These are phyloP conservation scores for Trissonchulus sp. DNA, from an alignment of 2,888 invertebrate genomes.

Conservation along the genomic window DNA sequence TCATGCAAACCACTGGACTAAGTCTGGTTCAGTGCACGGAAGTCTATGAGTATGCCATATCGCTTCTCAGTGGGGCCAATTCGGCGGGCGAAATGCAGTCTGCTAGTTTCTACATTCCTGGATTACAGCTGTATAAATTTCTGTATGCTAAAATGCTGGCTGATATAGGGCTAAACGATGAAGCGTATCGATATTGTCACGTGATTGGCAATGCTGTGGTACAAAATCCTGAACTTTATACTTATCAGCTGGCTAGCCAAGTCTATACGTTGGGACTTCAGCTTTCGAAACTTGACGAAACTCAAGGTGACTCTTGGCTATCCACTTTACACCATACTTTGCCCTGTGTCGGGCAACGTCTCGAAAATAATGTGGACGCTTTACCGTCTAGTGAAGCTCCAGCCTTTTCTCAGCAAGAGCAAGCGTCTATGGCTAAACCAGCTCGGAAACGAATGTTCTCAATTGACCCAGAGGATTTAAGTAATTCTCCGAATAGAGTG, in stretches of 20 bases:
- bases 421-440: background rate
- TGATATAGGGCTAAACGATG: slow-evolving; percentile 70
- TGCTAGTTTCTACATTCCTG: slow-evolving; percentile 20
- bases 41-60: slow-evolving; percentile 78
- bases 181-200: slow-evolving; percentile 54
- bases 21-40: slow-evolving; percentile 79
- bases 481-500: background rate
- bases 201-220: background rate
- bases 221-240: background rate
- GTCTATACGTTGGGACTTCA: background rate
- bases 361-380: no score
- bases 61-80: background rate
- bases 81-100: background rate
- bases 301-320: no score
- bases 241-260: slow-evolving; percentile 7
- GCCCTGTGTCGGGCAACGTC: no score
- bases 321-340: no score
- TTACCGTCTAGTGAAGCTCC: no score
- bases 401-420: no score
- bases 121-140: slow-evolving; percentile 70
- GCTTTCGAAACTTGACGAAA: no score
- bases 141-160: slow-evolving; percentile 70
- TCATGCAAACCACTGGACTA: background rate
- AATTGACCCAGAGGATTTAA: background rate
- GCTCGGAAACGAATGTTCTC: background rate